phyloP scores from a whole-genome alignment of 2,113 vertebrate species.

The Xerus inauris region DNA sequence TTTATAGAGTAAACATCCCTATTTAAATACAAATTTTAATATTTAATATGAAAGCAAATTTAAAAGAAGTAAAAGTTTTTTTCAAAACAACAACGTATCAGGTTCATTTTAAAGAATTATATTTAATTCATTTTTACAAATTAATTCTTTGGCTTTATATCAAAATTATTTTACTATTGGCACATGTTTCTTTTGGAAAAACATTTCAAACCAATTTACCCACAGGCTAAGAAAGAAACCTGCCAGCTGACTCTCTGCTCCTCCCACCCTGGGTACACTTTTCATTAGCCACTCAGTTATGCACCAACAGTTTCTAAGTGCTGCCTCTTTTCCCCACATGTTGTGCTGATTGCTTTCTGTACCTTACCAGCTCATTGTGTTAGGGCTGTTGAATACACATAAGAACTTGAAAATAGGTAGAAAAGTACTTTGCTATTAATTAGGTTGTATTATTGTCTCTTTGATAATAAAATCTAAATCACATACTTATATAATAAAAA shows the following conservation, averaged over 20 bases:
- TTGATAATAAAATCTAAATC: background rate
- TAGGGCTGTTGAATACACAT: background rate
- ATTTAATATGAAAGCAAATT: background rate
- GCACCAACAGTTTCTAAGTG: background rate
- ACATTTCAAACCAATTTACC: background rate
- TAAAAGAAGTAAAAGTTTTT: background rate
- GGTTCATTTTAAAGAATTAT: background rate
- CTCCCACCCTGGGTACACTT: background rate
- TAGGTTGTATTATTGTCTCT: background rate
- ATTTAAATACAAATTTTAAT: background rate
- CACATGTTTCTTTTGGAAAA: background rate
- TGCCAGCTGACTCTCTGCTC: background rate
- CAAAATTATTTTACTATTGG: background rate
- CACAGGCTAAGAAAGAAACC: background rate
- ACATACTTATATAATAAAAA: slow-evolving; percentile 31
- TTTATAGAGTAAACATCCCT: background rate
- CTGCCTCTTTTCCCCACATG: background rate
- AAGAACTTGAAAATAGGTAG: background rate
- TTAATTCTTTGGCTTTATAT: background rate
- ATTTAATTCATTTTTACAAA: background rate
- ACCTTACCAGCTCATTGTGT: background rate
- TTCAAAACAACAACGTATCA: background rate
- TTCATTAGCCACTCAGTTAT: background rate
- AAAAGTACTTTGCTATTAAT: background rate
- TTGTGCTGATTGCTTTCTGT: background rate